Evolutionary conservation across 2,888 invertebrate species (phyloP).

Genomic region (Mylabris sibirica): DNA sequence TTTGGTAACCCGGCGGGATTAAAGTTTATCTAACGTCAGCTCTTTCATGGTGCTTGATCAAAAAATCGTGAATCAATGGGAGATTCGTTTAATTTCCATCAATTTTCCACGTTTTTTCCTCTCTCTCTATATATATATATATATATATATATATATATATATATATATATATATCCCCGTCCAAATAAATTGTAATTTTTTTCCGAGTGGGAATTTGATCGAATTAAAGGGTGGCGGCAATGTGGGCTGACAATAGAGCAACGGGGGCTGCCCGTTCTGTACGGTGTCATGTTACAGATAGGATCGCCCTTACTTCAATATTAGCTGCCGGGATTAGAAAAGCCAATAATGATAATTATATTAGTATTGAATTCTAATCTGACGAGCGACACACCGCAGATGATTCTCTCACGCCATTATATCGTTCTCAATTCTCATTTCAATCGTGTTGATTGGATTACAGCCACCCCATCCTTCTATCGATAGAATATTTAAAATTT

Average conservation of each 20-base stretch:
- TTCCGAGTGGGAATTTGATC: not conserved
- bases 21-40: constrained; percentile 58
- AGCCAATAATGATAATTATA: constrained; percentile 64
- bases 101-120: no score
- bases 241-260: constrained; percentile 16
- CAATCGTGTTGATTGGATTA: constrained; percentile 12
- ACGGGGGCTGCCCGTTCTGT: constrained; percentile 22
- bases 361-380: constrained; percentile 63
- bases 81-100: not conserved
- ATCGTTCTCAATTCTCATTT: constrained; percentile 15
- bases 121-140: no score
- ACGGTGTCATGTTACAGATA: constrained; percentile 58
- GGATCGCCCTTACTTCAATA: constrained; percentile 49
- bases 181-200: not conserved
- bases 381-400: constrained; percentile 41
- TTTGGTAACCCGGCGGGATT: constrained; percentile 62
- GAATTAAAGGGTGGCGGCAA: constrained; percentile 6
- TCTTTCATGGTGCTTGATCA: constrained; percentile 41
- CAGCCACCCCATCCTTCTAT: not conserved
- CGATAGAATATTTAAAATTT: not conserved
- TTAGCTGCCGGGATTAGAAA: constrained; percentile 58
- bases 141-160: no score
- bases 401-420: constrained; percentile 55
- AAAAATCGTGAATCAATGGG: constrained; percentile 12
- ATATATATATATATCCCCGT: not conserved